Conservation (phyloP, 2,888 invertebrate species). For the Pammene aurita region DNA sequence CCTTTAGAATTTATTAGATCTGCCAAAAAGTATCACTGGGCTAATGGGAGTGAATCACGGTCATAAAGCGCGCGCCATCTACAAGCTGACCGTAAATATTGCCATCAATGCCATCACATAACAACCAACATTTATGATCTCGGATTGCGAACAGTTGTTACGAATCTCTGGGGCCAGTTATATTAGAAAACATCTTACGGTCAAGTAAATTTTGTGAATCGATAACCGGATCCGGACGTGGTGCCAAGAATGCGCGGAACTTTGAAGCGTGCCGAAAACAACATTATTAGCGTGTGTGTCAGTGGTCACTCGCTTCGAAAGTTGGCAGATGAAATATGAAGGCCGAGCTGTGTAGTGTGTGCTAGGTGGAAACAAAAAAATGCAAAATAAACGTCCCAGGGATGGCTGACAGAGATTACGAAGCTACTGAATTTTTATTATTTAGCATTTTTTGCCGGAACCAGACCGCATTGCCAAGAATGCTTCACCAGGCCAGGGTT, state of each 20-base stretch:
- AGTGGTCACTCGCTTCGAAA: conserved; percentile 14
- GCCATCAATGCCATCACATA: background rate
- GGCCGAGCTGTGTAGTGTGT: no score
- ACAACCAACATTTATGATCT: background rate
- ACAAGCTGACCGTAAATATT: background rate
- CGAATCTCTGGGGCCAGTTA: background rate
- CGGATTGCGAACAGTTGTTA: background rate
- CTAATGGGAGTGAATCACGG: conserved; percentile 22
- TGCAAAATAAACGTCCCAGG: background rate
- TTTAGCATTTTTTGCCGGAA: background rate
- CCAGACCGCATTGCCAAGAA: conserved; percentile 1
- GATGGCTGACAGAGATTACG: background rate
- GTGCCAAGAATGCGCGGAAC: conserved; percentile 32
- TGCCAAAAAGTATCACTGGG: conserved; percentile 29
- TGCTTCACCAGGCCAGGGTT: background rate
- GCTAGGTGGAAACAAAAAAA: background rate
- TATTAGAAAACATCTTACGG: background rate
- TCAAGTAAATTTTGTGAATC: background rate
- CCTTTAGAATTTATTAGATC: conserved; percentile 8
- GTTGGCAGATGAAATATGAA: conserved; percentile 13
- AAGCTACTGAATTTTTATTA: background rate
- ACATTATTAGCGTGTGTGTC: conserved; percentile 17
- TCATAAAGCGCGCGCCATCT: background rate
- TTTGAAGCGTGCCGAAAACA: conserved; percentile 13
- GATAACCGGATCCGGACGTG: conserved; percentile 22